Conservation (phyloP, 2,113 vertebrate genomes). For the Onychorhynchus coronatus region DNA sequence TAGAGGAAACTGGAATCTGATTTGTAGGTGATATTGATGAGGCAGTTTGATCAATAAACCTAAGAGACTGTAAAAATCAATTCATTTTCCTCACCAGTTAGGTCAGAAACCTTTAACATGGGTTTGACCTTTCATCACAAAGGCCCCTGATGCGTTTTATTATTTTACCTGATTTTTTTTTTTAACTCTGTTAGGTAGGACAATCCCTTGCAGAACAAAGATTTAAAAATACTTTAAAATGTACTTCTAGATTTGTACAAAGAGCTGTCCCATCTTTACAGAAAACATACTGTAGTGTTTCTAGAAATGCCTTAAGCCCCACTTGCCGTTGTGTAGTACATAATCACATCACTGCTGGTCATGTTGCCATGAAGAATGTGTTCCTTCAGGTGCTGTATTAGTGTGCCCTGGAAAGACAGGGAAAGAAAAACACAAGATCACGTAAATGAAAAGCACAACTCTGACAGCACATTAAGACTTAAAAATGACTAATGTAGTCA, state of each 20-base stretch:
- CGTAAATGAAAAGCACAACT: background rate
- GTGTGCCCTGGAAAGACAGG: slow-evolving; percentile 78
- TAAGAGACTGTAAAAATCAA: background rate
- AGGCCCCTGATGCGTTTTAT: background rate
- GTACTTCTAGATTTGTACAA: background rate
- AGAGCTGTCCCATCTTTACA: background rate
- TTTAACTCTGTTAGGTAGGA: background rate
- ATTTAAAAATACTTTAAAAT: background rate
- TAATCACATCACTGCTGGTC: slow-evolving; percentile 84
- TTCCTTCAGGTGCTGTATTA: slow-evolving; percentile 95
- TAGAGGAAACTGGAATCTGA: background rate
- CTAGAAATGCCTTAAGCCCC: background rate
- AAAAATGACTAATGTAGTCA: background rate
- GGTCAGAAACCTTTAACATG: background rate
- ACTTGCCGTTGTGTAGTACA: slow-evolving; percentile 94
- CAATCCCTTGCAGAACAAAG: background rate
- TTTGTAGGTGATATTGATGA: background rate
- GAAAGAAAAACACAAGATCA: background rate
- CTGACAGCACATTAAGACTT: background rate
- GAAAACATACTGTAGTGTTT: background rate
- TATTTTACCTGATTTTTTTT: background rate
- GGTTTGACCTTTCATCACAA: slow-evolving; percentile 2
- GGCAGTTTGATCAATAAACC: background rate
- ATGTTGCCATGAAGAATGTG: slow-evolving; percentile 91
- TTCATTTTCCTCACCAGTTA: background rate